These are phyloP conservation scores for Drosophila neocordata DNA, from an alignment of 1,140 invertebrate genomes.

Conservation along the genomic window DNA sequence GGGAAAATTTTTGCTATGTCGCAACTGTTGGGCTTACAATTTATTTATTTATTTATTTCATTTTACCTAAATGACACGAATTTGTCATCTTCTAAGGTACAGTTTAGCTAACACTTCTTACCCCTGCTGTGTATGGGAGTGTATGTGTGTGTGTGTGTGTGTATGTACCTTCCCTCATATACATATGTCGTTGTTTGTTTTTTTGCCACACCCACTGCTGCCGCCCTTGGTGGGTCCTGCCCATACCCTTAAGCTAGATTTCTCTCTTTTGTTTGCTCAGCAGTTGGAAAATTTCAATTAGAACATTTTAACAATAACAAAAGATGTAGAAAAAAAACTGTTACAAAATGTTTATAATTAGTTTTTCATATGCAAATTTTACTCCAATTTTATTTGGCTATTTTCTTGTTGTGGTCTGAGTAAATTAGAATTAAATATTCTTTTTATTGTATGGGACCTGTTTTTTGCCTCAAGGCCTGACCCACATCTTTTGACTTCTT, in stretches of 20 bases:
- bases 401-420: slow-evolving; percentile 25
- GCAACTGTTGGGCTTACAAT: slow-evolving; percentile 41
- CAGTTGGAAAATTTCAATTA: slow-evolving; percentile 75
- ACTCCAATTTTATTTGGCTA: slow-evolving; percentile 16
- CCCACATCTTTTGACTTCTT: slow-evolving; percentile 22
- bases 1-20: slow-evolving; percentile 56
- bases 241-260: slow-evolving; percentile 19
- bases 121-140: slow-evolving; percentile 21
- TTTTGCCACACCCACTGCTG: slow-evolving; percentile 45
- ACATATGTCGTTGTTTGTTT: slow-evolving; percentile 67
- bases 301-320: slow-evolving; percentile 21
- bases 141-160: neutral
- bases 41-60: slow-evolving; percentile 71
- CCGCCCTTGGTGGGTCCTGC: neutral
- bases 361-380: slow-evolving; percentile 69
- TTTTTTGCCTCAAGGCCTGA: slow-evolving; percentile 25
- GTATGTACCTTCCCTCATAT: slow-evolving; percentile 9
- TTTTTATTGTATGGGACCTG: slow-evolving; percentile 35
- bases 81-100: slow-evolving; percentile 65
- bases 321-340: slow-evolving; percentile 38
- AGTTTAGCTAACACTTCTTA: slow-evolving; percentile 28
- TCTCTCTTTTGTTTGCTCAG: slow-evolving; percentile 62
- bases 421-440: slow-evolving; percentile 75
- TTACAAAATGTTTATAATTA: slow-evolving; percentile 73
- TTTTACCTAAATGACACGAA: slow-evolving; percentile 63